phyloP scores from a whole-genome alignment of 2,797 vertebrate genomes.

The Muscicapa comitata region DNA sequence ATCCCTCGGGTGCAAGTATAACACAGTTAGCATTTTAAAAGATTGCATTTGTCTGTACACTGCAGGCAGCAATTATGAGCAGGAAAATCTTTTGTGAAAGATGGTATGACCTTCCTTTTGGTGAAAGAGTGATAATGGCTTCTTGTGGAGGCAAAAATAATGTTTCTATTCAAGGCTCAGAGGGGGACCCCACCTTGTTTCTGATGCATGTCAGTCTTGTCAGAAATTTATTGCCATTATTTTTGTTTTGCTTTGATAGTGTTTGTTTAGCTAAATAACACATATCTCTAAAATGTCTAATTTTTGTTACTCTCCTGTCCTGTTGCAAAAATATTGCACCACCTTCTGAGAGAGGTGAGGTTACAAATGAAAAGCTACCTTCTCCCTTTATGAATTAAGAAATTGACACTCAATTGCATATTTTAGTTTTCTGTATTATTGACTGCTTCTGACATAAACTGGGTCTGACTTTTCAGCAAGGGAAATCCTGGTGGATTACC shows the following conservation, averaged over 20 bases:
- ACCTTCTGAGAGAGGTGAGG: neutral
- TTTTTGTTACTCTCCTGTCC: neutral
- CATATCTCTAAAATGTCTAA: neutral
- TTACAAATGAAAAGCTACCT: neutral
- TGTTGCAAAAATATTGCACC: neutral
- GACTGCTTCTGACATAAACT: slow-evolving; percentile 3
- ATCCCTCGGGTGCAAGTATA: slow-evolving; percentile 76
- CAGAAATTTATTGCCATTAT: slow-evolving; percentile 5
- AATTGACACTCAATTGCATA: neutral
- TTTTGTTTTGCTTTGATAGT: neutral
- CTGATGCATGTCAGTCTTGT: slow-evolving; percentile 6
- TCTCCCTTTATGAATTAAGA: neutral
- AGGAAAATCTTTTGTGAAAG: slow-evolving; percentile 77
- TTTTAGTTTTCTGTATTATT: slow-evolving; percentile 1
- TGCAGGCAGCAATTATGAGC: slow-evolving; percentile 74
- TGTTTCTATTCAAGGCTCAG: slow-evolving; percentile 64
- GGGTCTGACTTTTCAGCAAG: neutral
- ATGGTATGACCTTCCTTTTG: slow-evolving; percentile 70
- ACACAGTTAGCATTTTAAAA: slow-evolving; percentile 81
- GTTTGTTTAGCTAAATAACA: neutral
- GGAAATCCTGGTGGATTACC: neutral
- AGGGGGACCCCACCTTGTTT: slow-evolving; percentile 10
- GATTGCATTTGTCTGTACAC: slow-evolving; percentile 73
- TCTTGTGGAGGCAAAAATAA: slow-evolving; percentile 70
- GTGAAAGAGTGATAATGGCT: slow-evolving; percentile 73